Evolutionary conservation across 1,140 invertebrate genomes (phyloP).

Genomic region (Hypsibius dujardini): DNA sequence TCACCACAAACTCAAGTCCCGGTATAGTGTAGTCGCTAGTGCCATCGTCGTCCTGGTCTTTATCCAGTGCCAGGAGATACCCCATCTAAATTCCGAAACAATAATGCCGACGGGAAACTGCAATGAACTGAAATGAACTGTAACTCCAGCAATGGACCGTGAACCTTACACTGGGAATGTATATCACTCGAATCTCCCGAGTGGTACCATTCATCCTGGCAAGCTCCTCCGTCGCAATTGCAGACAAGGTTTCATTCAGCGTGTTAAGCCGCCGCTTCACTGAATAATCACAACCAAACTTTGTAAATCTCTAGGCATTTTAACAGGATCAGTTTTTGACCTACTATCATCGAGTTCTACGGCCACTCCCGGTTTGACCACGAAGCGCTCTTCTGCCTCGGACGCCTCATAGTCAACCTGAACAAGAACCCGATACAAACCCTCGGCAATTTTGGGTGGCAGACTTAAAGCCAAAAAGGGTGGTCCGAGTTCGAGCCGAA

Average conservation of each 20-base stretch:
- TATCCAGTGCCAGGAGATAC: neutral
- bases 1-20: slow-evolving; percentile 11
- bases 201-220: neutral
- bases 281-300: neutral
- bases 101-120: too few species aligned
- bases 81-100: neutral
- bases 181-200: slow-evolving; percentile 8
- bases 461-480: too few species aligned
- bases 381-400: neutral
- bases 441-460: too few species aligned
- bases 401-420: slow-evolving; percentile 9
- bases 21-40: neutral
- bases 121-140: too few species aligned
- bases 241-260: slow-evolving; percentile 4
- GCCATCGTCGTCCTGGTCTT: neutral
- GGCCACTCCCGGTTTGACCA: neutral
- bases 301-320: neutral
- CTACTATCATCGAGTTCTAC: slow-evolving; percentile 4
- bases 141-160: too few species aligned
- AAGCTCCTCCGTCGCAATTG: neutral
- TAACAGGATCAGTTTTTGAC: neutral
- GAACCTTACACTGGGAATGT: slow-evolving; percentile 3
- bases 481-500: too few species aligned
- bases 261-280: neutral
- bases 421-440: too few species aligned